Conservation (phyloP, 2,113 vertebrate genomes). For the Rhombomys opimus region DNA sequence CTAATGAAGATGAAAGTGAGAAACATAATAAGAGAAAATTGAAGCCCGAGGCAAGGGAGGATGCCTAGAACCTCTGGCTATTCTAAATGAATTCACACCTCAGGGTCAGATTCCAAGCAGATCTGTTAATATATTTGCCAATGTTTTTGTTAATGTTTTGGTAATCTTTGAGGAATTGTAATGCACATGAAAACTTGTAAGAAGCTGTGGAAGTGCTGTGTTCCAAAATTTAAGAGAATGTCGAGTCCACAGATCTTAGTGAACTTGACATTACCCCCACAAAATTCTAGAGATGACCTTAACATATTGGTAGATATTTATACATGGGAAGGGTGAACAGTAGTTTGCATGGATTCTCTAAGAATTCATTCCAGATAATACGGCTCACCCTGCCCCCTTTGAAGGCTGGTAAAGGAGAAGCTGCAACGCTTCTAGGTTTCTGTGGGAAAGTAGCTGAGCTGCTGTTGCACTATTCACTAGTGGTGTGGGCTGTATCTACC, state of each 20-base stretch:
- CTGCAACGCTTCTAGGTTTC: neutral
- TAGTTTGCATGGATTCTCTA: neutral
- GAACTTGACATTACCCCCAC: neutral
- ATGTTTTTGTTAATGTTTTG: constrained; percentile 9
- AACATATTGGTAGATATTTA: constrained; percentile 1
- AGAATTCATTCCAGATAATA: neutral
- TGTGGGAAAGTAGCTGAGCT: neutral
- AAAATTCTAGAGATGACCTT: constrained; percentile 13
- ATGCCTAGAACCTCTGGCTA: neutral
- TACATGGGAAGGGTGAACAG: neutral
- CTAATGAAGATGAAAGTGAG: neutral
- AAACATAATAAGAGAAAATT: neutral
- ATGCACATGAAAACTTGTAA: constrained; percentile 9
- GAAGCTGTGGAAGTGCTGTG: neutral
- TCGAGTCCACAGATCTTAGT: neutral
- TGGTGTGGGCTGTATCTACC: neutral
- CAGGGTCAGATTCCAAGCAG: constrained; percentile 22
- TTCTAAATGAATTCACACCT: constrained; percentile 14
- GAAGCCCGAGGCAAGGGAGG: neutral
- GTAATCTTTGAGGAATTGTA: constrained; percentile 25
- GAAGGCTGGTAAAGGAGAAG: neutral
- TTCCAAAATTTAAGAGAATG: constrained; percentile 4
- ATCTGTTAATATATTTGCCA: constrained; percentile 29
- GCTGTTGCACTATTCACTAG: neutral
- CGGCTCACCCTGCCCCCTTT: neutral